These are phyloP conservation scores for Enteromius anoplus DNA, from an alignment of 2,797 vertebrate genomes.

Conservation along the genomic window DNA sequence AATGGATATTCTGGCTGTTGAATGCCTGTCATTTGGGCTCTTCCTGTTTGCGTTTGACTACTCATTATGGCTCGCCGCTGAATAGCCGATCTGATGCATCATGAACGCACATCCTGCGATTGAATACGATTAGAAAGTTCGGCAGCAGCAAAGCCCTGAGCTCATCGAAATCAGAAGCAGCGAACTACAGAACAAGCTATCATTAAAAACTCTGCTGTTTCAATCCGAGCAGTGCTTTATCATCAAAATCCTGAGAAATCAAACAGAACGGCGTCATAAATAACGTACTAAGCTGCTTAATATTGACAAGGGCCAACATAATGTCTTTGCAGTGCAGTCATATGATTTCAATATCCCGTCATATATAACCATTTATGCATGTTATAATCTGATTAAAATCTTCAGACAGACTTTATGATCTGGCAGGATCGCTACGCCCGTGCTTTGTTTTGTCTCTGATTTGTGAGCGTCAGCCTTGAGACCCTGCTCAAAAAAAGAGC, in stretches of 20 bases:
- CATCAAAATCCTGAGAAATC: slow-evolving; percentile 26
- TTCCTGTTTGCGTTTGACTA: slow-evolving; percentile 42
- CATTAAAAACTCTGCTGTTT: slow-evolving; percentile 20
- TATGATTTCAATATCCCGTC: not conserved
- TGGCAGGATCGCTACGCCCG: not conserved
- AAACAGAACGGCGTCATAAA: slow-evolving; percentile 10
- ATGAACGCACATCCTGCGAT: slow-evolving; percentile 5
- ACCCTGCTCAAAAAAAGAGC: slow-evolving; percentile 30
- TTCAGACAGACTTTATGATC: slow-evolving; percentile 20
- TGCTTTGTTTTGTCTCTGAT: slow-evolving; percentile 40
- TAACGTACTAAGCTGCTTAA: slow-evolving; percentile 1
- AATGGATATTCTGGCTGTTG: slow-evolving; percentile 39
- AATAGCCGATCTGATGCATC: slow-evolving; percentile 13
- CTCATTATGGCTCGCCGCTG: slow-evolving; percentile 23
- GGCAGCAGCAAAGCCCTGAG: slow-evolving; percentile 9
- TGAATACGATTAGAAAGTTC: slow-evolving; percentile 11
- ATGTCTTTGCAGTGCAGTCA: not conserved
- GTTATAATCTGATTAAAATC: slow-evolving; percentile 10
- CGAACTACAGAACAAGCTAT: not conserved
- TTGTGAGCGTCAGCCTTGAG: slow-evolving; percentile 46
- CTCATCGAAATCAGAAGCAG: not conserved
- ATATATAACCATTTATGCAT: slow-evolving; percentile 2
- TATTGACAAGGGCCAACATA: not conserved
- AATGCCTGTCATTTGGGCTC: slow-evolving; percentile 37
- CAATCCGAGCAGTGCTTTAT: slow-evolving; percentile 14